A percentile compares a stretch with the other conserved stretches of the same genome.
Evolutionary conservation across 2,113 vertebrate genomes (phyloP).

Genomic region (Eurypyga helias): DNA sequence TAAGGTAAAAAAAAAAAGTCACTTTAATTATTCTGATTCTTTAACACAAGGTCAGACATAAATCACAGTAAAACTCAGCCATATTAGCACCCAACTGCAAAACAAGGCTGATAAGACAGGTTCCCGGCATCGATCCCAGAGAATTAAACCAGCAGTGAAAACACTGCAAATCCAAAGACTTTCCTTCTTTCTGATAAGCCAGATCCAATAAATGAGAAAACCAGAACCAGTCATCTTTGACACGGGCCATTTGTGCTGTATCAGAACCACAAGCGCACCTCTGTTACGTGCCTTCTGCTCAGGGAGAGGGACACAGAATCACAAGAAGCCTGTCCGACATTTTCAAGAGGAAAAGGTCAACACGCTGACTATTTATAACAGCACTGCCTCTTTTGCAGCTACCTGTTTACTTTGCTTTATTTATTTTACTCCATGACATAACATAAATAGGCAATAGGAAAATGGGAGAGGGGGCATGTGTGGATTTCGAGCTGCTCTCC

Average conservation of each 20-base stretch:
- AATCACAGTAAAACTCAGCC: neutral
- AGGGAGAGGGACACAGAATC: neutral
- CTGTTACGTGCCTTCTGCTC: neutral
- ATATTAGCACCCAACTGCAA: neutral
- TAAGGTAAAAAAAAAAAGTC: neutral
- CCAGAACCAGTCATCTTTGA: neutral
- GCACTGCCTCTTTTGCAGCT: neutral
- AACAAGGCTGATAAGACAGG: rapidly evolving
- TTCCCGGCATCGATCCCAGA: neutral
- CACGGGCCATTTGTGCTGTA: neutral
- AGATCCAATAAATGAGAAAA: neutral
- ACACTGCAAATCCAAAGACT: neutral
- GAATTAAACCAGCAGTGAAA: neutral
- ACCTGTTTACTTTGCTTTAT: neutral
- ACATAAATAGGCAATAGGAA: neutral
- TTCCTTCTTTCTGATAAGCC: neutral
- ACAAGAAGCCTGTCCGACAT: neutral
- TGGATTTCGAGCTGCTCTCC: neutral
- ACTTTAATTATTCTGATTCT: neutral
- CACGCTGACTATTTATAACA: neutral
- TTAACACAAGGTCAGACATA: neutral
- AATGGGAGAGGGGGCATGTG: rapidly evolving
- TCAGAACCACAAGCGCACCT: neutral
- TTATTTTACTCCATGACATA: neutral
- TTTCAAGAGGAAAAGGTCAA: neutral